phyloP scores from a whole-genome alignment of 2,113 vertebrate genomes.

The Leptobrachium ailaonicum region DNA sequence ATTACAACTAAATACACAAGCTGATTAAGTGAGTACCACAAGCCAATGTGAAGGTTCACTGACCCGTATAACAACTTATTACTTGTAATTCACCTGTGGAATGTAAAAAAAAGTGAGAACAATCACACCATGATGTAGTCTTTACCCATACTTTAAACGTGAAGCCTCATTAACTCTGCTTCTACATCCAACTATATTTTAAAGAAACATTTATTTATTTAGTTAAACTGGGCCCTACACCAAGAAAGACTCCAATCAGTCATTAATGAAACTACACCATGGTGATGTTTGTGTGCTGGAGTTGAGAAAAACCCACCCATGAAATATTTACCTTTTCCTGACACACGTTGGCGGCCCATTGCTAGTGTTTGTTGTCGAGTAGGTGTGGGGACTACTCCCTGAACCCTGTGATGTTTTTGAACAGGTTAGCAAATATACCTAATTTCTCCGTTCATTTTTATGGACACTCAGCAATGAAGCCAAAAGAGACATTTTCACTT shows the following conservation, averaged over 20 bases:
- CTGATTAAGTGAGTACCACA: neutral
- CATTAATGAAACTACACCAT: neutral
- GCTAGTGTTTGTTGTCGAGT: too few species aligned
- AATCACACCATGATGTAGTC: neutral
- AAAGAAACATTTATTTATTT: neutral
- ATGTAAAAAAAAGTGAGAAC: neutral
- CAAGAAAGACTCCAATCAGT: neutral
- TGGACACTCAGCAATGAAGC: too few species aligned
- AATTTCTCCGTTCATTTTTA: too few species aligned
- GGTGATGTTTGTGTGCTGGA: too few species aligned
- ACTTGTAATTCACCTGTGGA: neutral
- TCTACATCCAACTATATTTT: neutral
- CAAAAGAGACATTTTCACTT: too few species aligned
- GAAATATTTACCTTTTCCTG: too few species aligned
- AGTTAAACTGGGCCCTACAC: neutral
- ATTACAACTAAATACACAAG: conserved; percentile 15
- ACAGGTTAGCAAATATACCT: too few species aligned
- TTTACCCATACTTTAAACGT: neutral
- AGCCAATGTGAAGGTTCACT: neutral
- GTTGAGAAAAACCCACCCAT: too few species aligned
- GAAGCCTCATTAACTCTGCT: neutral
- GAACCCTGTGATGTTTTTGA: too few species aligned
- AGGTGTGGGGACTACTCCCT: too few species aligned
- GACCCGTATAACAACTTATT: conserved; percentile 5
- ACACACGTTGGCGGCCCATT: too few species aligned